Evolutionary conservation across 2,113 vertebrate species (phyloP).

Genomic region (Stegostoma tigrinum): DNA sequence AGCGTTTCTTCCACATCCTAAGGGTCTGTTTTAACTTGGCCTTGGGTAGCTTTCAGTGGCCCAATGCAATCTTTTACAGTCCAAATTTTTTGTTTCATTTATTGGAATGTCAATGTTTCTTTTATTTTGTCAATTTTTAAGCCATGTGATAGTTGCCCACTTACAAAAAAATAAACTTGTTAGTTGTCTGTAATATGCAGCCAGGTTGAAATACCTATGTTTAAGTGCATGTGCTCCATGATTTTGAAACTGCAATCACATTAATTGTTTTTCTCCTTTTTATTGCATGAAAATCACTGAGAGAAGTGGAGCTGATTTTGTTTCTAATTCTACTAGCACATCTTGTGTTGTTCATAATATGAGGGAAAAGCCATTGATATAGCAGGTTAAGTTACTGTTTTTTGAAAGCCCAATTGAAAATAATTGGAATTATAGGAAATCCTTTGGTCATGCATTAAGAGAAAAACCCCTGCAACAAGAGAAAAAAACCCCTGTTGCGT

Average conservation of each 20-base stretch:
- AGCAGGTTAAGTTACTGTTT: not conserved
- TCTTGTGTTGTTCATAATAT: not conserved
- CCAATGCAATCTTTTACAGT: not conserved
- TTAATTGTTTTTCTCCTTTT: not conserved
- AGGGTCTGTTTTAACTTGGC: not conserved
- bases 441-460: not conserved
- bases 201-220: not conserved
- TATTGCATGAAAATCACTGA: not conserved
- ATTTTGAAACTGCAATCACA: not conserved
- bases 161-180: not conserved
- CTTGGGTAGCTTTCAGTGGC: not conserved
- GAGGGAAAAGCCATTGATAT: not conserved
- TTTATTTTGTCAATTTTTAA: not conserved
- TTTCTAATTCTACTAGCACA: not conserved
- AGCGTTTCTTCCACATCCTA: not conserved
- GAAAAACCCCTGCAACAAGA: too few species aligned
- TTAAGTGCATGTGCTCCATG: not conserved
- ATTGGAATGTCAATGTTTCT: not conserved
- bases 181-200: not conserved
- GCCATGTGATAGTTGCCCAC: not conserved
- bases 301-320: not conserved
- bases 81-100: not conserved
- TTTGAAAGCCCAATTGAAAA: not conserved
- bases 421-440: not conserved
- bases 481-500: not conserved